These are phyloP conservation scores for Chascanopsetta lugubris DNA, from an alignment of 2,113 vertebrate genomes.

Conservation along the genomic window DNA sequence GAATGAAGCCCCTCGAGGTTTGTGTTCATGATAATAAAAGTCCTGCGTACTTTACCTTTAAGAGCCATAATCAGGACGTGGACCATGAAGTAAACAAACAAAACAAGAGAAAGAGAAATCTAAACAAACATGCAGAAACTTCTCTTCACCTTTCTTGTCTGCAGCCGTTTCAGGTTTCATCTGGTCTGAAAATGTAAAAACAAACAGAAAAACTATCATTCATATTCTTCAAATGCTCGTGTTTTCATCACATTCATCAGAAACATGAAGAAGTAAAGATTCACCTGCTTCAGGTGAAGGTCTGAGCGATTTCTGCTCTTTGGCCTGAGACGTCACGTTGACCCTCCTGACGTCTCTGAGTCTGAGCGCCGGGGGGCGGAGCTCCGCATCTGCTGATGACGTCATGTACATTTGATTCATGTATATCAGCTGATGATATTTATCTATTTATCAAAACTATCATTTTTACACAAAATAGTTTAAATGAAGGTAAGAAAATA, in stretches of 20 bases:
- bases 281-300: slow-evolving; percentile 51
- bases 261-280: too few species aligned
- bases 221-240: not conserved
- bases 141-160: slow-evolving; percentile 50
- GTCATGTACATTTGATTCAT: too few species aligned
- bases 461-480: too few species aligned
- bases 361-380: slow-evolving; percentile 24
- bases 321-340: slow-evolving; percentile 36
- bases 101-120: not conserved
- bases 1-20: too few species aligned
- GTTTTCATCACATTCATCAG: too few species aligned
- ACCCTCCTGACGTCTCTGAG: slow-evolving; percentile 26
- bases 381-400: slow-evolving; percentile 15
- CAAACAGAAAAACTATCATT: not conserved
- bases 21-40: too few species aligned
- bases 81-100: too few species aligned
- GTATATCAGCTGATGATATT: too few species aligned
- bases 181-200: slow-evolving; percentile 47
- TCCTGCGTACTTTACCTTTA: too few species aligned
- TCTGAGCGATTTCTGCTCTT: slow-evolving; percentile 49
- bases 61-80: too few species aligned
- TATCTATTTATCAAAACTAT: too few species aligned
- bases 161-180: slow-evolving; percentile 19
- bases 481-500: too few species aligned
- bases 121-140: not conserved